Percentiles rank a stretch among this genome's conserved stretches.
Conservation (phyloP, 2,888 invertebrate species). For the Drosophila anomalipes region DNA sequence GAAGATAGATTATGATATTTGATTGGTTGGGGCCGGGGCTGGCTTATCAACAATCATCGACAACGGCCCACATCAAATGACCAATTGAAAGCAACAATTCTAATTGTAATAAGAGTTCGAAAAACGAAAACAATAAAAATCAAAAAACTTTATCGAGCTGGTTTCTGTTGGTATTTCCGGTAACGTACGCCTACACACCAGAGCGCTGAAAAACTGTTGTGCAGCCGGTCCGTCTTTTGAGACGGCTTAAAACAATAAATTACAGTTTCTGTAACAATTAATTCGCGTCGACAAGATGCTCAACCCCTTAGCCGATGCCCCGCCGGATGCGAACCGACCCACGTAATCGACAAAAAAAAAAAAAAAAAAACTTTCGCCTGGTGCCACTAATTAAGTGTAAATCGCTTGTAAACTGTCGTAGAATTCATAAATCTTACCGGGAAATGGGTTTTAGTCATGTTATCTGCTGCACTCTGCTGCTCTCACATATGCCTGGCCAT, state of each 20-base stretch:
- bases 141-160: conserved; percentile 34
- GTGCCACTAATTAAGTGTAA: conserved; percentile 81
- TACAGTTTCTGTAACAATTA: conserved; percentile 70
- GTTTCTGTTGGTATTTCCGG: conserved; percentile 60
- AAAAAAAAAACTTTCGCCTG: conserved; percentile 56
- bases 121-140: conserved; percentile 33
- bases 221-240: conserved; percentile 1
- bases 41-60: conserved; percentile 44
- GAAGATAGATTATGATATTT: conserved; percentile 18
- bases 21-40: conserved; percentile 15
- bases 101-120: conserved; percentile 57
- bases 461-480: conserved; percentile 1
- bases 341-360: conserved; percentile 38
- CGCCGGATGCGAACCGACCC: conserved; percentile 56
- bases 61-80: conserved; percentile 55
- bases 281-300: conserved; percentile 62
- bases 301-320: not conserved
- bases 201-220: conserved; percentile 1
- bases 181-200: conserved; percentile 41
- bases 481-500: not conserved
- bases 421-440: conserved; percentile 72
- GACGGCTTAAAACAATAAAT: conserved; percentile 72
- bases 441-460: conserved; percentile 23
- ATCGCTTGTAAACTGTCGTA: conserved; percentile 73
- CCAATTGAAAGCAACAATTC: conserved; percentile 60